A percentile compares a stretch with the other conserved stretches of the same genome.
Evolutionary conservation across 2,797 vertebrate species (phyloP).

Genomic region (Octomys mimax): DNA sequence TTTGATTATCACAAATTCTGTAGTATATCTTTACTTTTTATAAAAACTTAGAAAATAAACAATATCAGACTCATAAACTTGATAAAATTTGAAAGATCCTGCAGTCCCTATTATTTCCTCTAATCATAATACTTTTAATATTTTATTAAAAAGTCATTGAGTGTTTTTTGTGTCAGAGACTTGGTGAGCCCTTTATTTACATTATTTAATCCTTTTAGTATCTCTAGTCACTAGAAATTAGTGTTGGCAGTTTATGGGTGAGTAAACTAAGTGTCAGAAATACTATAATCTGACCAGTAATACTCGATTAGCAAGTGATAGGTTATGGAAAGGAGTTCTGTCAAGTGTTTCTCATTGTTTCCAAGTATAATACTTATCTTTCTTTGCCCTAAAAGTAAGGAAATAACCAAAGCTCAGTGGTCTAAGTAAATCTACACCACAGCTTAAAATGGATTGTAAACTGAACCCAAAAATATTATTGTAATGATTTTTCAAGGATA

Average conservation of each 20-base stretch:
- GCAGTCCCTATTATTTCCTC: neutral
- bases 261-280: slow-evolving; percentile 36
- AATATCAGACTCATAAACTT: slow-evolving; percentile 16
- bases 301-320: neutral
- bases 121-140: neutral
- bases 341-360: slow-evolving; percentile 32
- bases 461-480: slow-evolving; percentile 3
- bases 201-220: slow-evolving; percentile 41
- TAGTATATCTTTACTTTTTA: neutral
- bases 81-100: slow-evolving; percentile 34
- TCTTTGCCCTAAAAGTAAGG: slow-evolving; percentile 19
- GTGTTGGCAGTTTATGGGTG: neutral
- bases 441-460: neutral
- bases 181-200: slow-evolving; percentile 1
- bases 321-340: neutral
- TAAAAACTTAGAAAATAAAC: neutral
- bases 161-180: neutral
- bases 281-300: neutral
- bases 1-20: slow-evolving; percentile 45
- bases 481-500: neutral
- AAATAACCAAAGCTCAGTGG: neutral
- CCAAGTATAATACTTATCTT: neutral
- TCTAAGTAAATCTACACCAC: neutral
- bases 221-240: neutral
- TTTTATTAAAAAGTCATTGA: slow-evolving; percentile 36